phyloP scores from a whole-genome alignment of 2,888 invertebrate species.

The Stenodema calcarata region DNA sequence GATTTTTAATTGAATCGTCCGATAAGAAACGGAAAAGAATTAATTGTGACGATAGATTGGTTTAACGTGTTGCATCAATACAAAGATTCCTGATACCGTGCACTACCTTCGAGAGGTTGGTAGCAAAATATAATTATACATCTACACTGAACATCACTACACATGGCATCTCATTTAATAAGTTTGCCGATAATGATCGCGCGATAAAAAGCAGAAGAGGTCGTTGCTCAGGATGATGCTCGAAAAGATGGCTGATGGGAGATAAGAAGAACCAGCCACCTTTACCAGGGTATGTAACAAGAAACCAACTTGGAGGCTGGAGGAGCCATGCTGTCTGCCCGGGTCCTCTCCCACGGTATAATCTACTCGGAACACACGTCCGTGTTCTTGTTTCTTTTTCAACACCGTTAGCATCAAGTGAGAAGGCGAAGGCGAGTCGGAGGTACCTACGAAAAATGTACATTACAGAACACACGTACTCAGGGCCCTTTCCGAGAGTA shows the following conservation, averaged over 20 bases:
- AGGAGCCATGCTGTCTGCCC: constrained; percentile 26
- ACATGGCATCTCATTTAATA: no score
- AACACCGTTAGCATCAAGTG: constrained; percentile 24
- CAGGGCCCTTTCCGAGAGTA: neutral
- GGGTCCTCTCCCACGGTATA: constrained; percentile 23
- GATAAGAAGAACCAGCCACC: neutral
- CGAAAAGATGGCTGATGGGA: neutral
- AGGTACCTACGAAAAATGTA: constrained; percentile 1
- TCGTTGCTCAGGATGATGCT: neutral
- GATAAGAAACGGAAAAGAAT: no score
- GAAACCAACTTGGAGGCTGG: neutral
- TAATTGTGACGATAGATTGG: no score
- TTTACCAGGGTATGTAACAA: constrained; percentile 10
- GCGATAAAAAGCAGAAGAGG: neutral
- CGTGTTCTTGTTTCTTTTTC: constrained; percentile 27
- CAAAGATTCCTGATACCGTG: no score
- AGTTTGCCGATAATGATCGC: neutral
- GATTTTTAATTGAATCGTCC: no score
- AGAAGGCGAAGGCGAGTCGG: neutral
- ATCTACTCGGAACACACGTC: constrained; percentile 22
- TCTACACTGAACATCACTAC: no score
- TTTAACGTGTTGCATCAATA: no score
- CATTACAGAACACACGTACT: neutral
- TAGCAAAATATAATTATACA: no score
- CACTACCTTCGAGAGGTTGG: no score